Evolutionary conservation across 2,113 vertebrate species (phyloP), one percentile per base, ranked within the genome.

Genomic region (Patagioenas fasciata): DNA sequence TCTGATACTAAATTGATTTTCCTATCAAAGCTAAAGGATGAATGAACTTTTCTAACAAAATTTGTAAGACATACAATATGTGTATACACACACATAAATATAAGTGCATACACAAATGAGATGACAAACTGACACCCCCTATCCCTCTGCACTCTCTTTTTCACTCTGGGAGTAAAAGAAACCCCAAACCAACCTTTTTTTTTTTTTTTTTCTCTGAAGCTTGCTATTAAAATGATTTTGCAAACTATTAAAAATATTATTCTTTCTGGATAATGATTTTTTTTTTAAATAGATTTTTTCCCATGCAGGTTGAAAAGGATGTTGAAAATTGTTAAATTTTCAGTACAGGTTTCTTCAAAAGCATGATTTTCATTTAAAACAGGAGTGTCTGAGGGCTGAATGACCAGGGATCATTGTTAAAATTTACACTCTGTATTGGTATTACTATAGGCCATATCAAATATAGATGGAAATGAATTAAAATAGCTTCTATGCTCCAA

Each of bases 271-370:
- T 9, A 48, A 26, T 50, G 8, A 42, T 86, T 80, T 18, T 70
- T 80, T 54, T 42, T 44, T 47, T 19, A 9, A 19, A 19, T 15
- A 19, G 18, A 18, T 9, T 84, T 23, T 92, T 72, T 5, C 7
- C 24, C 13, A n/a, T 0, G 0, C 10, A 34, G 5, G 4, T 8
- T 67, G 26, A 70, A 79, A 69, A 44, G 8, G 5, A 69, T 50
- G 15, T 2, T 72, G 57, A 40, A 57, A 47, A 50, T 34, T 48
- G 19, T 29, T 84, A 42, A 34, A 3, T 64, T 91, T 92, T 91
- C 48, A 62, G 20, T 31, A 47, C 12, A 70, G 6, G 25, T 58
- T 85, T 85, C 61, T 60, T 84, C 44, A 69, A 53, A 67, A 40
- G 20, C 10, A 31, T 25, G 21, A 40, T 95, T 83, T 95, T 64